A percentile compares a stretch with the other conserved stretches of the same genome.
phyloP scores from a whole-genome alignment of 1,140 invertebrate genomes.

The Cydia strobilella region DNA sequence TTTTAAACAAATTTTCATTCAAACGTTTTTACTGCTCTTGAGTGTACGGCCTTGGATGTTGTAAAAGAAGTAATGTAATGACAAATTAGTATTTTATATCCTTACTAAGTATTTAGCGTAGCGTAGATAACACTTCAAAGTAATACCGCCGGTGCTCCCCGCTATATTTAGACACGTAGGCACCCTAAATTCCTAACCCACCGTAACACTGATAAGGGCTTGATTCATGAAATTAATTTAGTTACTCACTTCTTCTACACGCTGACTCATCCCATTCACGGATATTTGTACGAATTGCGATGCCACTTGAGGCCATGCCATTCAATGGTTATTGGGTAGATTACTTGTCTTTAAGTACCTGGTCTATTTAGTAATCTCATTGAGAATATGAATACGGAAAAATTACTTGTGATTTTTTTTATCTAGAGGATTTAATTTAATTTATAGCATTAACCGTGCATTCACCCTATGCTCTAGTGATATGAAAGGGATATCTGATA shows the following conservation, averaged over 20 bases:
- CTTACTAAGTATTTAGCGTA: constrained; percentile 21
- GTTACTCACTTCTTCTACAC: constrained; percentile 55
- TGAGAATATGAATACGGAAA: not conserved
- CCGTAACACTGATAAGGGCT: constrained; percentile 49
- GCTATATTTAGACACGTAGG: constrained; percentile 20
- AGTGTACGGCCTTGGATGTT: not conserved
- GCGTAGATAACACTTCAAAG: constrained; percentile 13
- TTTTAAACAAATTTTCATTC: not conserved
- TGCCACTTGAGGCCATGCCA: constrained; percentile 2
- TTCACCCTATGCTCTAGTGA: not conserved
- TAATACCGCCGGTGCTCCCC: not conserved
- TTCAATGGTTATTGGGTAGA: constrained; percentile 7
- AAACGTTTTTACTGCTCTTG: not conserved
- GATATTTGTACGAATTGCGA: not conserved
- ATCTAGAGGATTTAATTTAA: not conserved
- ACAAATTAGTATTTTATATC: not conserved
- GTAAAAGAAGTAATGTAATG: not conserved
- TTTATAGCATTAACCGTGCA: too few relatives aligned
- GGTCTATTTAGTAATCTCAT: not conserved
- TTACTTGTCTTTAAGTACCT: not conserved
- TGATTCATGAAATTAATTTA: constrained; percentile 54
- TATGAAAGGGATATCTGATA: not conserved
- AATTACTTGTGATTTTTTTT: not conserved
- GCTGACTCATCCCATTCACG: constrained; percentile 43
- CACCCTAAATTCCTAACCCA: constrained; percentile 33